Conservation (phyloP, 1,140 invertebrate species). For the Anadara kagoshimensis region DNA sequence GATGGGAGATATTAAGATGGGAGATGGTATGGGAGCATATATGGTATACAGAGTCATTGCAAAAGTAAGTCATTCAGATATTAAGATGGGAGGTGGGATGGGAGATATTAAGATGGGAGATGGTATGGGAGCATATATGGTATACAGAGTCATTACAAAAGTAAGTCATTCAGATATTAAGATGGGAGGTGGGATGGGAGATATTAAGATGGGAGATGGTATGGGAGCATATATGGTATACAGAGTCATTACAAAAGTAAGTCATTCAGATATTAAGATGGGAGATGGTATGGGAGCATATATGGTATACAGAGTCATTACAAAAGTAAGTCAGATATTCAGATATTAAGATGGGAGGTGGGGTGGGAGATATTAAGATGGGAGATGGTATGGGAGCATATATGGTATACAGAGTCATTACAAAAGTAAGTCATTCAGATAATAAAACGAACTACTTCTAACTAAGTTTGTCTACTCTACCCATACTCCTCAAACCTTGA, state of each 20-base stretch:
- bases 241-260: slow-evolving; percentile 77
- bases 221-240: slow-evolving; percentile 97
- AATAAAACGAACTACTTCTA: too few relatives aligned
- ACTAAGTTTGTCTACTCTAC: too few relatives aligned
- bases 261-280: slow-evolving; percentile 81
- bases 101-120: slow-evolving; percentile 99
- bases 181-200: too few relatives aligned
- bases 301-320: slow-evolving; percentile 87
- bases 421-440: slow-evolving; percentile 58
- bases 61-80: slow-evolving; percentile 66
- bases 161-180: slow-evolving; percentile 49
- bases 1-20: too few relatives aligned
- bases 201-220: slow-evolving; percentile 98
- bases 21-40: slow-evolving; percentile 98
- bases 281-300: slow-evolving; percentile 98
- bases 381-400: slow-evolving; percentile 98
- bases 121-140: slow-evolving; percentile 96
- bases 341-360: too few relatives aligned
- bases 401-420: slow-evolving; percentile 87
- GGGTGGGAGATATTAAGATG: too few relatives aligned
- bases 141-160: slow-evolving; percentile 82
- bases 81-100: too few relatives aligned
- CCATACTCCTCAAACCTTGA: too few relatives aligned
- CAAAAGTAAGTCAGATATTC: slow-evolving; percentile 69
- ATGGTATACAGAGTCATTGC: slow-evolving; percentile 87